Conservation (phyloP, 2,888 invertebrate genomes). For the Agriopis marginaria region DNA sequence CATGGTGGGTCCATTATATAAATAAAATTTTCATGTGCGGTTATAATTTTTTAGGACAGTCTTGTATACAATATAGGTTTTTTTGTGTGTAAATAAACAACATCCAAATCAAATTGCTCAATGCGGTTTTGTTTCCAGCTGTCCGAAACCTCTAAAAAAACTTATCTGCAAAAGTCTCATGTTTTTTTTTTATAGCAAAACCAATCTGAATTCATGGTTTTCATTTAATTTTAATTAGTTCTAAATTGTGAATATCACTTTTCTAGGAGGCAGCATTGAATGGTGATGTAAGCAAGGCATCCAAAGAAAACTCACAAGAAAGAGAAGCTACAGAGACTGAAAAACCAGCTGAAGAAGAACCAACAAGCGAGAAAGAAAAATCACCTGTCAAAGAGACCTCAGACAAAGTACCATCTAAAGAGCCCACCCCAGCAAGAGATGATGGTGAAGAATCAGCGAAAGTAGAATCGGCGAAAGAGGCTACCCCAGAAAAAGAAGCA, state of each 20-base stretch:
- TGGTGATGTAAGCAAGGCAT: slow-evolving; percentile 69
- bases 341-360: slow-evolving; percentile 52
- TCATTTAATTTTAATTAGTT: neutral
- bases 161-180: too few species aligned
- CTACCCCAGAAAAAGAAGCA: slow-evolving; percentile 60
- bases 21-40: too few species aligned
- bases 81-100: too few species aligned
- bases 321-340: slow-evolving; percentile 54
- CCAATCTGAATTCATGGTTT: too few species aligned
- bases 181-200: too few species aligned
- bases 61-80: too few species aligned
- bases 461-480: slow-evolving; percentile 48
- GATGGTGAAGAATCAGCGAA: slow-evolving; percentile 48
- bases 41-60: too few species aligned
- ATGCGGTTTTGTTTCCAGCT: too few species aligned
- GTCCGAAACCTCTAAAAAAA: too few species aligned
- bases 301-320: slow-evolving; percentile 69
- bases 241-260: neutral
- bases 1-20: too few species aligned
- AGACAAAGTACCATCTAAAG: slow-evolving; percentile 51
- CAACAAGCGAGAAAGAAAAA: slow-evolving; percentile 51
- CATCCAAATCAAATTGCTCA: too few species aligned
- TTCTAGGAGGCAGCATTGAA: slow-evolving; percentile 57
- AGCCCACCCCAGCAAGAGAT: slow-evolving; percentile 57
- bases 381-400: slow-evolving; percentile 50